These are phyloP conservation scores for Enteromius unitaeniatus DNA, from an alignment of 2,797 vertebrate species.

Conservation along the genomic window DNA sequence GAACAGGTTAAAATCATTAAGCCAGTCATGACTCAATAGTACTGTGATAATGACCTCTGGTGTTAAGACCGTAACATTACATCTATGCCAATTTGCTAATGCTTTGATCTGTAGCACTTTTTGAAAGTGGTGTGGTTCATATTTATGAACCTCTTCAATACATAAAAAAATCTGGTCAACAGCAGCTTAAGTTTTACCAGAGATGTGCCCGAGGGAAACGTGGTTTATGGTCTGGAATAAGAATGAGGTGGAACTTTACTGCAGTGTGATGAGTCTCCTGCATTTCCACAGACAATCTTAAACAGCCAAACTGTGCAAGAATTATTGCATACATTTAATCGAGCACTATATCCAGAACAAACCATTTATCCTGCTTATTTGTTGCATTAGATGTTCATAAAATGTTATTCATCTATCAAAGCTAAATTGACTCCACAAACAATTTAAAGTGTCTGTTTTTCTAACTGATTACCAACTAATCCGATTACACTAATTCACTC, in stretches of 20 bases:
- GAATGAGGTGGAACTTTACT: neutral
- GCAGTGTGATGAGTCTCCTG: neutral
- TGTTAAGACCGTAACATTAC: constrained; percentile 15
- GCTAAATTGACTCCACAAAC: constrained; percentile 9
- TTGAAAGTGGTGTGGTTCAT: constrained; percentile 9
- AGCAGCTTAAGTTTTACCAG: neutral
- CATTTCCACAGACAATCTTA: neutral
- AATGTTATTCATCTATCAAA: neutral
- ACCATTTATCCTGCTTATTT: constrained; percentile 1
- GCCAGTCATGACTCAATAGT: neutral
- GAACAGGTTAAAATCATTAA: constrained; percentile 3
- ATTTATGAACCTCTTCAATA: neutral
- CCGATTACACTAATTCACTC: constrained; percentile 30
- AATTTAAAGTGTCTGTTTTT: constrained; percentile 32
- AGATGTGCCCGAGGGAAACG: neutral
- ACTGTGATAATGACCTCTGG: constrained; percentile 18
- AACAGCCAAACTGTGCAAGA: neutral
- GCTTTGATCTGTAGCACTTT: neutral
- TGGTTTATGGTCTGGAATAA: constrained; percentile 9
- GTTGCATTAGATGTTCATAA: neutral
- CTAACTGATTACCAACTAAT: constrained; percentile 38
- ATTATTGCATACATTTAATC: neutral
- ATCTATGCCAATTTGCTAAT: constrained; percentile 1
- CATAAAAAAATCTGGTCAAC: neutral
- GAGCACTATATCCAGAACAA: neutral